phyloP scores from a whole-genome alignment of 2,888 invertebrate species.

The Trichogramma dendrolimi region DNA sequence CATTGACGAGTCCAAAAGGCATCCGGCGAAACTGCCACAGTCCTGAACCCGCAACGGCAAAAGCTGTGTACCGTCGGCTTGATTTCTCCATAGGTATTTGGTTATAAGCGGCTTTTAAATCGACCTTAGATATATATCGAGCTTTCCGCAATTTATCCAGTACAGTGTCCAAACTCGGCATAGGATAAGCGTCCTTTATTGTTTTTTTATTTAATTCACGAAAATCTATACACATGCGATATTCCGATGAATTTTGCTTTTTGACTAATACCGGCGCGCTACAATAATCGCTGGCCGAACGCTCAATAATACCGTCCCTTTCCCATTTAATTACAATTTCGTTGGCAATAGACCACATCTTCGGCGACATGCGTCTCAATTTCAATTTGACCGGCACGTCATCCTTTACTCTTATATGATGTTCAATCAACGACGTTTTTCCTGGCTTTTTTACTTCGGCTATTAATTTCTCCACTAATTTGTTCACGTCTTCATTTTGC shows the following conservation, averaged over 20 bases:
- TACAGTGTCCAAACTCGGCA: too few relatives aligned
- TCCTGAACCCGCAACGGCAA: too few relatives aligned
- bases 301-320: constrained; percentile 1
- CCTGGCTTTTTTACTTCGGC: background rate
- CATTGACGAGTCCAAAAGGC: too few relatives aligned
- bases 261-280: background rate
- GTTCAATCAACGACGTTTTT: background rate
- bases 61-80: too few relatives aligned
- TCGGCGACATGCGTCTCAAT: background rate
- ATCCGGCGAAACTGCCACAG: too few relatives aligned
- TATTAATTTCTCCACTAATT: background rate
- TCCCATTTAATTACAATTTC: background rate
- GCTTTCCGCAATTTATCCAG: too few relatives aligned
- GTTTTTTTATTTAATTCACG: constrained; percentile 1
- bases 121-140: too few relatives aligned
- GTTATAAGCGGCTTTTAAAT: too few relatives aligned
- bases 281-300: constrained; percentile 1
- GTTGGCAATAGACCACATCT: background rate
- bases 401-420: background rate
- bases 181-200: background rate
- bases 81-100: too few relatives aligned
- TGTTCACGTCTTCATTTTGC: background rate
- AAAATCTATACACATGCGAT: constrained; percentile 3
- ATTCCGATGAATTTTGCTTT: background rate
- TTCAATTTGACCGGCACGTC: background rate